phyloP scores from a whole-genome alignment of 2,888 invertebrate species.

The Agrochola litura region DNA sequence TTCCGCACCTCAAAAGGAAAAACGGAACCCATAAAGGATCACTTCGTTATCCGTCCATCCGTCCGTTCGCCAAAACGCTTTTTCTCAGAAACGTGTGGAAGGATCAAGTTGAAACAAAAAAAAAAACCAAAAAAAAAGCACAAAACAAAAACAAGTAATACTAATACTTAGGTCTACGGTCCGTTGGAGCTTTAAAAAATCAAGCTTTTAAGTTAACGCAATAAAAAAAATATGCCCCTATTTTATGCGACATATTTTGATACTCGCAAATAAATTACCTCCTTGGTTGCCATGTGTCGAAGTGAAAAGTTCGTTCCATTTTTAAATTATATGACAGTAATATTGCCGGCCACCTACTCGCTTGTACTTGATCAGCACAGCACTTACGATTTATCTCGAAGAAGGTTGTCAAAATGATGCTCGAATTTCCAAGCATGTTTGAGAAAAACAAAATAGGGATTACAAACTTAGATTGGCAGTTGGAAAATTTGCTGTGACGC shows the following conservation, averaged over 20 bases:
- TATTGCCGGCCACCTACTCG: no score
- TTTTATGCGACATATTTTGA: neutral
- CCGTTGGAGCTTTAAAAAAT: neutral
- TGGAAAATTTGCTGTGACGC: neutral
- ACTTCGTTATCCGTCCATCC: neutral
- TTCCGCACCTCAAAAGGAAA: neutral
- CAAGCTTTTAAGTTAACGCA: neutral
- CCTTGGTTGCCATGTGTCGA: no score
- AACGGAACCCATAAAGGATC: neutral
- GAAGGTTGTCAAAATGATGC: no score
- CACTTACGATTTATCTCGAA: no score
- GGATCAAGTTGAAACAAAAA: neutral
- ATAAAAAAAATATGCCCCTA: neutral
- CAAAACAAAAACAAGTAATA: no score
- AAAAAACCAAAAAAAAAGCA: no score
- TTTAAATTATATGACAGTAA: no score
- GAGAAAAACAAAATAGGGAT: neutral
- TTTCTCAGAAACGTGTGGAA: neutral
- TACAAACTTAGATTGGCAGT: neutral
- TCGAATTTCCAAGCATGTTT: no score
- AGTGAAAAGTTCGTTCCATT: no score
- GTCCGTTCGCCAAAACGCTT: neutral
- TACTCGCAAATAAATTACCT: neutral
- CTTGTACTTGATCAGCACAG: no score
- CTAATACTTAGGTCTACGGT: no score